Evolutionary conservation across 2,888 invertebrate genomes (phyloP), one percentile per base, ranked within the genome.

Genomic region (Ditylenchus weischeri): DNA sequence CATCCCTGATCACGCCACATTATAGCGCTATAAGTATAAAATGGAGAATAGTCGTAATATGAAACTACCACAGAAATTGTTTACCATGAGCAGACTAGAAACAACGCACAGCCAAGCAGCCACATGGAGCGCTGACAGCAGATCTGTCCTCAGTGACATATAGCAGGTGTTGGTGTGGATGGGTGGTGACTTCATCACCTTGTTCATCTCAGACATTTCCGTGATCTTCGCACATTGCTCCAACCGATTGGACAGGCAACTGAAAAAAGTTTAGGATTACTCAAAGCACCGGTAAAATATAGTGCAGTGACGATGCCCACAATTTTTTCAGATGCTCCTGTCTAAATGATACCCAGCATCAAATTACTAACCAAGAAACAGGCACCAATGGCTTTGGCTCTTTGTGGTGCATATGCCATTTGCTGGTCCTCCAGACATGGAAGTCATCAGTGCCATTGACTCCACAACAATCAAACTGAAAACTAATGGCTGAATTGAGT

Each of bases 341-440:
- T 18, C n/a, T n/a, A n/a, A n/a, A 15, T 7, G 19, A 49, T 29
- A 29, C 29, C 29, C 43, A 43, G 43, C 43, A 43, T 2, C 29
- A 43, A 23, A 19, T 38, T 0, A 62, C 15, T 61, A 48, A 73
- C 73, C 74, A 74, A 4, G 74, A 74, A 13, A 64, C 54, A 6
- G 74, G 74, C 11, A 74, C 57, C 19, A 59, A 62, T 19, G 70
- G 71, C 23, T 66, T 74, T 3, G 69, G 74, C 36, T 62, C 68
- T 66, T 66, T 72, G 62, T 78, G 75, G 68, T 80, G 80, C 81
- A 81, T 81, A 64, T 80, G 78, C 82, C 82, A 82, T 60, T 82
- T 82, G 21, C 81, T 79, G 15, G 79, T 79, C 35, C 77, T 66
- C 82, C 82, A 82, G 35, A 82, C 72, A n/a, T 68, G 68, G 21